Conservation (phyloP, 2,113 vertebrate genomes). For the Probosciger aterrimus region DNA sequence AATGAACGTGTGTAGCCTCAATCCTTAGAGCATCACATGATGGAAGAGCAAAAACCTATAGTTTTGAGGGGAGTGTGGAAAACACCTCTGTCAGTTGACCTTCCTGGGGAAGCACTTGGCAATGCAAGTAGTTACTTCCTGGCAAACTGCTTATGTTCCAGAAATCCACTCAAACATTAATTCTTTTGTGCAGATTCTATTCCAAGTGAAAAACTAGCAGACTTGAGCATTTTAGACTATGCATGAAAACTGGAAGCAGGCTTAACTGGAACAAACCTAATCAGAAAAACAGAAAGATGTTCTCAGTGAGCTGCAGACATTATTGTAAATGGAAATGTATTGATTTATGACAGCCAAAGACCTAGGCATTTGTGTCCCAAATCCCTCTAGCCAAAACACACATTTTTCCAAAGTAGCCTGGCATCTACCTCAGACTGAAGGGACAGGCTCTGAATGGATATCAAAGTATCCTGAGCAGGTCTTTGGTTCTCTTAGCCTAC, state of each 20-base stretch:
- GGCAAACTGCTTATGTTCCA: background rate
- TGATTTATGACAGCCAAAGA: background rate
- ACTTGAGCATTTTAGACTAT: background rate
- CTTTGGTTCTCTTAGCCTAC: background rate
- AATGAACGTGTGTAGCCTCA: background rate
- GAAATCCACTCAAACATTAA: background rate
- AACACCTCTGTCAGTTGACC: background rate
- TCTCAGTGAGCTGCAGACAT: background rate
- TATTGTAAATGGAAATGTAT: background rate
- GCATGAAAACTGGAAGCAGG: background rate
- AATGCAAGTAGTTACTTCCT: background rate
- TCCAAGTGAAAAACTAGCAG: background rate
- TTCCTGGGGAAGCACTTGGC: background rate
- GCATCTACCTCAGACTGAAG: background rate
- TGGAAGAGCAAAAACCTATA: background rate
- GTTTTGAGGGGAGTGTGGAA: background rate
- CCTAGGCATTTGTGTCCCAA: background rate
- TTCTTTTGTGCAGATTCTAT: background rate
- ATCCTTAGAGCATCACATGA: conserved; percentile 1
- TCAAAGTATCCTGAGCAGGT: background rate
- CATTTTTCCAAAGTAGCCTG: background rate
- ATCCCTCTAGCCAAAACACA: background rate
- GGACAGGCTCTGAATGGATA: background rate
- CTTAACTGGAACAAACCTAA: background rate
- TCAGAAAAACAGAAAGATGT: background rate